A percentile compares a stretch with the other conserved stretches of the same genome.
Evolutionary conservation across 2,888 invertebrate species (phyloP).

Genomic region (Drosophila neonasuta): DNA sequence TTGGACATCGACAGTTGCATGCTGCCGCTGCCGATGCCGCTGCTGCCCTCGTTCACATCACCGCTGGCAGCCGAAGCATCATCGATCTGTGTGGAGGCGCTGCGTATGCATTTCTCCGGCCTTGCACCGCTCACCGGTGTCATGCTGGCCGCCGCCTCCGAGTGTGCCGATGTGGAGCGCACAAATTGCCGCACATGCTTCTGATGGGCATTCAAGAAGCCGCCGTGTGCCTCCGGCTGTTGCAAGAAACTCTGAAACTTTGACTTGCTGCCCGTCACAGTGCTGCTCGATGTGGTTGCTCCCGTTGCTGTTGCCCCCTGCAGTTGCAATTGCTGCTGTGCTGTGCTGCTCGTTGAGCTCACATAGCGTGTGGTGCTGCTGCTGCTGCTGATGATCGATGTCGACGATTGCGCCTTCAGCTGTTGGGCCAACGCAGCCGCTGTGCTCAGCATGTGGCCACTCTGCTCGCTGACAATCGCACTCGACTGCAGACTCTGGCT

Average conservation of each 20-base stretch:
- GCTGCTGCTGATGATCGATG: conserved; percentile 75
- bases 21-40: conserved; percentile 17
- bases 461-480: conserved; percentile 71
- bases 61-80: conserved; percentile 63
- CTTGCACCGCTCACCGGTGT: conserved; percentile 62
- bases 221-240: conserved; percentile 80
- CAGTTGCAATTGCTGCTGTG: conserved; percentile 2
- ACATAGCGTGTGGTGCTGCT: conserved; percentile 67
- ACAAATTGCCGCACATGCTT: conserved; percentile 82
- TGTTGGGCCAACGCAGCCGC: conserved; percentile 82
- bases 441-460: conserved; percentile 45
- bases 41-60: conserved; percentile 40
- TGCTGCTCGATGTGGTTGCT: conserved; percentile 14
- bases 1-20: conserved; percentile 70
- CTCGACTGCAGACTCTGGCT: conserved; percentile 81
- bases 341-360: conserved; percentile 32
- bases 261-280: conserved; percentile 58
- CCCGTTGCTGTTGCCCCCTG: not conserved
- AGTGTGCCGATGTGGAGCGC: conserved; percentile 82
- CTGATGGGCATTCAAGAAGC: conserved; percentile 81
- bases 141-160: conserved; percentile 75
- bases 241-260: conserved; percentile 82
- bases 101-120: conserved; percentile 81
- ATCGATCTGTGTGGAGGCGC: conserved; percentile 82
- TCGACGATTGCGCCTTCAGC: conserved; percentile 81